A percentile compares a stretch with the other conserved stretches of the same genome.
Conservation (phyloP, 2,797 vertebrate genomes). For the Trematomus bernacchii region DNA sequence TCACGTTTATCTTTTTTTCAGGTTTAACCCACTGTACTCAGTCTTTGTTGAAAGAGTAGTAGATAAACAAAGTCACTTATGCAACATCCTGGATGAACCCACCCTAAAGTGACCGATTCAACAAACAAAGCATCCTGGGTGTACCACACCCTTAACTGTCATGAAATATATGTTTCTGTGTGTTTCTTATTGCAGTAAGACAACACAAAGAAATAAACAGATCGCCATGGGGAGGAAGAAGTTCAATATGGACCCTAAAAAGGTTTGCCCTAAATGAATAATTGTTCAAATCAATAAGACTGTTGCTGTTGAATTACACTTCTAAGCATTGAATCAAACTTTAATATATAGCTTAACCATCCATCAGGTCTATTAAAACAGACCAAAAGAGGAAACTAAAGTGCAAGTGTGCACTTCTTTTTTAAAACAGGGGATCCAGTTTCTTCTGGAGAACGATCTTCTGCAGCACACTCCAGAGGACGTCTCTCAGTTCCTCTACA, state of each 20-base stretch:
- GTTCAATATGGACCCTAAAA: constrained; percentile 97
- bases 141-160: constrained; percentile 32
- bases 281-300: constrained; percentile 3
- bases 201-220: constrained; percentile 93
- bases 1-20: background rate
- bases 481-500: constrained; percentile 94
- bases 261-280: constrained; percentile 76
- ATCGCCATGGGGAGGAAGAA: constrained; percentile 96
- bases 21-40: constrained; percentile 9
- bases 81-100: background rate
- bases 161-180: constrained; percentile 24
- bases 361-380: constrained; percentile 14
- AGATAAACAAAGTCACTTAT: constrained; percentile 29
- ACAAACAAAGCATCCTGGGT: constrained; percentile 35
- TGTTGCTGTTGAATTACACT: constrained; percentile 1
- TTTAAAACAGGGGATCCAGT: constrained; percentile 89
- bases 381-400: constrained; percentile 5
- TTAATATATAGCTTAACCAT: constrained; percentile 2
- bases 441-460: constrained; percentile 92
- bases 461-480: constrained; percentile 92
- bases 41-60: background rate
- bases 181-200: constrained; percentile 86
- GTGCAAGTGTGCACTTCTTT: background rate
- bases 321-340: constrained; percentile 3
- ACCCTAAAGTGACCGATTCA: constrained; percentile 34